These are phyloP conservation scores for Euglossa dilemma DNA, from an alignment of 1,140 invertebrate genomes.

Conservation along the genomic window DNA sequence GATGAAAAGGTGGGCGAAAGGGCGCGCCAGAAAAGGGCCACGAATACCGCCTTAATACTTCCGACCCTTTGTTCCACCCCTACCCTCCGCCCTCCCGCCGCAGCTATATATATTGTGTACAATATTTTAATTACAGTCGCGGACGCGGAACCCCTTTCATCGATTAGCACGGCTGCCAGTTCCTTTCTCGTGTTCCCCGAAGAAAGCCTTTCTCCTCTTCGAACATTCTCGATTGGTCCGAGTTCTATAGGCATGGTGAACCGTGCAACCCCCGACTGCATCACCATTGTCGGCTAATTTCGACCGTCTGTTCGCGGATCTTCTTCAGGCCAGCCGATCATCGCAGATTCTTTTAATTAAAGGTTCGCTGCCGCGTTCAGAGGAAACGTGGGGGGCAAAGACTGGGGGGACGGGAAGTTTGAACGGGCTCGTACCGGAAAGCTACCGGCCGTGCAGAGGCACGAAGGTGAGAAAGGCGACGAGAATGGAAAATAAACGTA, in stretches of 20 bases:
- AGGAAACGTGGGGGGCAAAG: neutral
- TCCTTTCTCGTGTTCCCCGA: conserved; percentile 16
- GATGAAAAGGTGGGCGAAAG: conserved; percentile 46
- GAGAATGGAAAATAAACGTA: conserved; percentile 80
- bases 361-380: neutral
- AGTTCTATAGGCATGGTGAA: conserved; percentile 1
- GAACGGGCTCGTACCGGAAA: conserved; percentile 50
- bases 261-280: neutral
- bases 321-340: neutral
- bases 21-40: conserved; percentile 15
- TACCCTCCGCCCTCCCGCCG: neutral
- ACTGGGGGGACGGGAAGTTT: neutral
- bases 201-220: conserved; percentile 6
- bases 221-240: conserved; percentile 1
- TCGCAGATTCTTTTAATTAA: conserved; percentile 26
- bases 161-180: conserved; percentile 40
- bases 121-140: conserved; percentile 51
- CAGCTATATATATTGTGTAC: conserved; percentile 36
- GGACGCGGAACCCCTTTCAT: conserved; percentile 31
- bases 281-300: conserved; percentile 2
- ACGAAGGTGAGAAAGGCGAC: conserved; percentile 63
- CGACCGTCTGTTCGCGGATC: neutral
- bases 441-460: conserved; percentile 29
- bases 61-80: conserved; percentile 19
- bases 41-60: conserved; percentile 42